Conservation (phyloP, 1,140 invertebrate species). For the Cyphomyrmex costatus region DNA sequence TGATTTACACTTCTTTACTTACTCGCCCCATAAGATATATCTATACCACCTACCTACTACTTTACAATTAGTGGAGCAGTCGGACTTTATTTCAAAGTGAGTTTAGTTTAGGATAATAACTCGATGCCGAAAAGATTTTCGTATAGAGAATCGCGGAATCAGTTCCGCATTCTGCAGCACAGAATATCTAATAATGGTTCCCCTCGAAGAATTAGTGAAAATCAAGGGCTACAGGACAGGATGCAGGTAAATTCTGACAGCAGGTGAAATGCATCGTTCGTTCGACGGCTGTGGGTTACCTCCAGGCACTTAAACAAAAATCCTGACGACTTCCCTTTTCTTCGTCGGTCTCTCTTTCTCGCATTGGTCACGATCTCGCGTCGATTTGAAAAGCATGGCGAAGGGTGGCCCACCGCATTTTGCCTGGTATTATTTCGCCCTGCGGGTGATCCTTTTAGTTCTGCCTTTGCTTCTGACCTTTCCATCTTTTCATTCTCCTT, state of each 20-base stretch:
- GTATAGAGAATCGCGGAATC: not conserved
- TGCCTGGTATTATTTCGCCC: constrained; percentile 83
- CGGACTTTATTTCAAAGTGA: not conserved
- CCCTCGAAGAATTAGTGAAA: constrained; percentile 73
- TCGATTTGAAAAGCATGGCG: constrained; percentile 79
- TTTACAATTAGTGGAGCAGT: not conserved
- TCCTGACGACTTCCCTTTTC: constrained; percentile 60
- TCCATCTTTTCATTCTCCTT: constrained; percentile 64
- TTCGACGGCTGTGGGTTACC: constrained; percentile 81
- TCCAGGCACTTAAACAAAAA: constrained; percentile 77
- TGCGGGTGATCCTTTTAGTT: constrained; percentile 79
- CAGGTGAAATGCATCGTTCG: constrained; percentile 79
- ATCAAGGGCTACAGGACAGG: constrained; percentile 52
- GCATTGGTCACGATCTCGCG: constrained; percentile 57
- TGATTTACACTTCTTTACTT: not conserved
- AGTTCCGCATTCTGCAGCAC: constrained; percentile 4
- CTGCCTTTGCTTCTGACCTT: constrained; percentile 66
- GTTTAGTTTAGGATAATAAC: constrained; percentile 25
- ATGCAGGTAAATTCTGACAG: constrained; percentile 64
- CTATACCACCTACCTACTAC: not conserved
- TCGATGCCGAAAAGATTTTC: constrained; percentile 16
- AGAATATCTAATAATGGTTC: constrained; percentile 31
- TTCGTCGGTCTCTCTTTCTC: not conserved
- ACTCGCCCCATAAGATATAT: not conserved
- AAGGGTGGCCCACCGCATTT: constrained; percentile 84